These are phyloP conservation scores for Girardinus metallicus DNA, from an alignment of 2,797 vertebrate genomes.

Conservation along the genomic window DNA sequence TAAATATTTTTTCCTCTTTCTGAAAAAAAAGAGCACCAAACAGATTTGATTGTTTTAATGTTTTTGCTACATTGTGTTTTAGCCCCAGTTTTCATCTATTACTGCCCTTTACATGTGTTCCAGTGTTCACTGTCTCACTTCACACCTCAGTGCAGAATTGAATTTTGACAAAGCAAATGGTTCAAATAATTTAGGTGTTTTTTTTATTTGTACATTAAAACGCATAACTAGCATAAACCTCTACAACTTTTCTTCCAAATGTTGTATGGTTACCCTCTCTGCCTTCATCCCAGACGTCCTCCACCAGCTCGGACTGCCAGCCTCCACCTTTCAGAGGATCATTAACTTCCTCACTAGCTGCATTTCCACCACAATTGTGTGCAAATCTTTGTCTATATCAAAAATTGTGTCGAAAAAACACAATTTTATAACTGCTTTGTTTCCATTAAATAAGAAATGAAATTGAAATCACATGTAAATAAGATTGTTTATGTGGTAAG, in stretches of 20 bases:
- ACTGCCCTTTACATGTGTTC: neutral
- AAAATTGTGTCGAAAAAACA: too few species aligned
- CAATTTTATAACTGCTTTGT: too few species aligned
- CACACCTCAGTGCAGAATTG: neutral
- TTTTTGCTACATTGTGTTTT: slow-evolving; percentile 13
- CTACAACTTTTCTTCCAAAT: neutral
- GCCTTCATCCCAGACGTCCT: neutral
- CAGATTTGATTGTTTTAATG: slow-evolving; percentile 40
- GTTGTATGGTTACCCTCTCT: neutral
- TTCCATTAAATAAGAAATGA: too few species aligned
- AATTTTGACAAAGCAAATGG: neutral
- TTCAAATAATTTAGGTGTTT: neutral
- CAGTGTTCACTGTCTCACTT: neutral
- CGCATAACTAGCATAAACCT: neutral
- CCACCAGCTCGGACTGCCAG: neutral
- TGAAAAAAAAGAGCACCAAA: slow-evolving; percentile 15
- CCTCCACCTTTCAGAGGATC: neutral
- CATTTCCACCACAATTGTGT: too few species aligned
- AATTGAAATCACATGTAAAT: too few species aligned
- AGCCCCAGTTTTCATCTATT: neutral
- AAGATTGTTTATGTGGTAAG: too few species aligned
- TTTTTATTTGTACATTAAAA: neutral
- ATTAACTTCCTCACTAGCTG: too few species aligned
- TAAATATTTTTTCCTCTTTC: too few species aligned
- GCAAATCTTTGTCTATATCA: too few species aligned